phyloP scores from a whole-genome alignment of 1,140 invertebrate species.

The Drosophila setifemur region DNA sequence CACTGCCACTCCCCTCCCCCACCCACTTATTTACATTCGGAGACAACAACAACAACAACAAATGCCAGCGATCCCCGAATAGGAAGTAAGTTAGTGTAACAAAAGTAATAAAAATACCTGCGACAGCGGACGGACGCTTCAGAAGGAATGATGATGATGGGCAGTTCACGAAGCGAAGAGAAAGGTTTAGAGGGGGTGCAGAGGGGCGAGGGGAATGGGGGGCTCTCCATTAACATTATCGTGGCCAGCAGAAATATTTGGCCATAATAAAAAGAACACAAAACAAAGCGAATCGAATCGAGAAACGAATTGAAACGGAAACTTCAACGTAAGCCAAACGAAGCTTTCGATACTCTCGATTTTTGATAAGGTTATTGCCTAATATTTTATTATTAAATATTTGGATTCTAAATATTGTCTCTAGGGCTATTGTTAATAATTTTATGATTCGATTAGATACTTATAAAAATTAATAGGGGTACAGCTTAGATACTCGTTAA shows the following conservation, averaged over 20 bases:
- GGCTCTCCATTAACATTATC: slow-evolving; percentile 66
- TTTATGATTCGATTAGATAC: neutral
- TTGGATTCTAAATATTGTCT: too few species aligned
- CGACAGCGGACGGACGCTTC: slow-evolving; percentile 24
- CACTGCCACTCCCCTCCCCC: neutral
- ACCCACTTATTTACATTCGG: slow-evolving; percentile 1
- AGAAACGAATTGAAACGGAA: slow-evolving; percentile 35
- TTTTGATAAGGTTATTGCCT: neutral
- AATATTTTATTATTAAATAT: neutral
- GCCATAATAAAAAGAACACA: slow-evolving; percentile 72
- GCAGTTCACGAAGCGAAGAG: neutral
- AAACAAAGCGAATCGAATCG: slow-evolving; percentile 35
- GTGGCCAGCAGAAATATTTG: slow-evolving; percentile 68
- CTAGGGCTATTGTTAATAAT: too few species aligned
- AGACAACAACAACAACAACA: slow-evolving; percentile 12
- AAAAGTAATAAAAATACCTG: slow-evolving; percentile 75
- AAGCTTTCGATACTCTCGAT: slow-evolving; percentile 22
- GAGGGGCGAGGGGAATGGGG: slow-evolving; percentile 22
- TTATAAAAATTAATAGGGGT: neutral
- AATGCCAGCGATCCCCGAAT: slow-evolving; percentile 48
- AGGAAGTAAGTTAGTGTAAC: slow-evolving; percentile 80
- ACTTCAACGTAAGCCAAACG: slow-evolving; percentile 22
- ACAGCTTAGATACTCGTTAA: too few species aligned
- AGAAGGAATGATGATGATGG: slow-evolving; percentile 30
- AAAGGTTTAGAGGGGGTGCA: neutral